Base-by-base conservation (phyloP, 2,113 vertebrate species). In the Sclerurus mexicanus region DNA sequence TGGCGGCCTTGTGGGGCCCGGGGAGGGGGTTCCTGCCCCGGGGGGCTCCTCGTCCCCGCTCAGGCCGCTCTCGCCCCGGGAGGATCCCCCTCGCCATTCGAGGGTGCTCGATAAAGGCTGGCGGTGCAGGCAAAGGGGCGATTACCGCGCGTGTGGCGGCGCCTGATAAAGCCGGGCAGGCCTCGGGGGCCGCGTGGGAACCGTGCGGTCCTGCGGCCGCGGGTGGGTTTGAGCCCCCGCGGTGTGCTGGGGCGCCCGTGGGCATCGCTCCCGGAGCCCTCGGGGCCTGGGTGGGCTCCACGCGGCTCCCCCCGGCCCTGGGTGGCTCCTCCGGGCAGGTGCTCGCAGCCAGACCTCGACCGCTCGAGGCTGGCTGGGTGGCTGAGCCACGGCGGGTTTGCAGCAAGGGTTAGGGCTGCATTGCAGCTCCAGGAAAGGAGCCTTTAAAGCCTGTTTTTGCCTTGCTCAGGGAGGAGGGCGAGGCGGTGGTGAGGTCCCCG, bases 221-320 rank as follows among this genome's bases (percentile, higher is more conserved):
- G 27, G 37, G 27, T 27, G 74, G 11, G 12, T 28, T n/a, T 33
- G 15, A 4, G 4, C 3, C 35, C 0, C 24, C 5, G 40, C 60
- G 25, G 2, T 6, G 44, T 11, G 15, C 3, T 11, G 53, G 30
- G 11, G 4, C 15, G 19, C 1, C 40, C 4, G 1, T 4, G 46
- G 8, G 42, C 37, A 25, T 15, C 30, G 4, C 28, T 14, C 23
- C 37, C 4, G 55, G 49, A 27, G 55, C 39, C 30, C 37, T 6
- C 28, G 6, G 44, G 25, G 1, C 3, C 35, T 25, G 56, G 14
- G 1, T 7, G 52, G 56, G 52, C 68, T 1, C 63, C 6, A 0
- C 27, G 3, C 3, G 1, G 24, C 28, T 46, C 4, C 1, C n/a
- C 3, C 23, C 2, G 9, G 14, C n/a, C 42, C 37, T 4, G 13